A percentile compares a stretch with the other conserved stretches of the same genome.
These are phyloP conservation scores for Ellobium chinense DNA, from an alignment of 2,888 invertebrate genomes.

Conservation along the genomic window DNA sequence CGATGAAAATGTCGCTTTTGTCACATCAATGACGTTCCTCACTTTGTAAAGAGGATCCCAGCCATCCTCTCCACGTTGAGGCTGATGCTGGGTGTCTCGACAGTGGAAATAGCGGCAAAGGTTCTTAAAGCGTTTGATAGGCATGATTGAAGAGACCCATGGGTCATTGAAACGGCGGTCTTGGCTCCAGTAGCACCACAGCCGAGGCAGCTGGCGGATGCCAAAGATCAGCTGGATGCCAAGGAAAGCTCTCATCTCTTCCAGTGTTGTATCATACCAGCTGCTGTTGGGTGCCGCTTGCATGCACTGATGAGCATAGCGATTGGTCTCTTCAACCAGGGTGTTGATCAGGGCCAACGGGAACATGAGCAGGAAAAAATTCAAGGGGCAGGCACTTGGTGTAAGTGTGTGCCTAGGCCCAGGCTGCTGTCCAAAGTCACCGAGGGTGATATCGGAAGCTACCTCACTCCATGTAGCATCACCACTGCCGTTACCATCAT, in stretches of 20 bases:
- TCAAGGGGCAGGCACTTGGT: background rate
- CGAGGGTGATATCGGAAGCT: background rate
- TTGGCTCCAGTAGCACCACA: too few species aligned
- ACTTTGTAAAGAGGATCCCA: too few species aligned
- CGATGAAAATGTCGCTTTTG: too few species aligned
- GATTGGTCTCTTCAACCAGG: constrained; percentile 5
- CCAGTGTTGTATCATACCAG: background rate
- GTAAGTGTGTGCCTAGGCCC: background rate
- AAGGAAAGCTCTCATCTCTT: background rate
- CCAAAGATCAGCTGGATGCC: background rate
- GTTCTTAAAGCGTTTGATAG: too few species aligned
- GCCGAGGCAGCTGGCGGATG: background rate
- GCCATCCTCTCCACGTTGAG: too few species aligned
- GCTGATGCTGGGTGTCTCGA: too few species aligned
- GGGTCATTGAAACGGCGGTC: too few species aligned
- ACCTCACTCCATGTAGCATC: too few species aligned
- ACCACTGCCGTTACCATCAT: too few species aligned
- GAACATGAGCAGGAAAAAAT: constrained; percentile 4
- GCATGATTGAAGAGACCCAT: too few species aligned
- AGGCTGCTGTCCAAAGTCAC: background rate
- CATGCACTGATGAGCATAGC: background rate
- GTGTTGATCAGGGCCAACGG: background rate
- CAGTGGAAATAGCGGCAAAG: too few species aligned
- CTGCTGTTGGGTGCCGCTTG: background rate
- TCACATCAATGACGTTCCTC: too few species aligned